Evolutionary conservation across 1,140 invertebrate species (phyloP), one percentile per base, ranked within the genome.

Genomic region (Philotrypesis tridentata): DNA sequence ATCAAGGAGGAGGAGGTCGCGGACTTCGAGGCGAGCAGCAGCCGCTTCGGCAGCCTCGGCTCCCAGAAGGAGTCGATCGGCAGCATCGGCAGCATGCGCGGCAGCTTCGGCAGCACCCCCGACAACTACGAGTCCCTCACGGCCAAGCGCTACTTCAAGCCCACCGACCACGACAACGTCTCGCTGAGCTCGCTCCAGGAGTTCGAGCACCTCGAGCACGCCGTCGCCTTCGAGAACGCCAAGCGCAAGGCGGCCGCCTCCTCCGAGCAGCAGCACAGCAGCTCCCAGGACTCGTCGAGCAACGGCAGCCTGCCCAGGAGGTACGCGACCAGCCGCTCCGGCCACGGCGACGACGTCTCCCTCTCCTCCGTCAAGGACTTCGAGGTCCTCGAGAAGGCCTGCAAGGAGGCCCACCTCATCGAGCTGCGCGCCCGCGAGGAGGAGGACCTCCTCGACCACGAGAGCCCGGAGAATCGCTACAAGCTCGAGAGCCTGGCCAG

Each of bases 291-390:
- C 0, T 92, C 94, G 0, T 92, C 90, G 25, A 94, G 93, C 82
- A 96, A 96, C 87, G 95, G 95, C 12, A 96, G 95, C 84, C 93
- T 96, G 84, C 94, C 95, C 27, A 93, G 93, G 80, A 92, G 95
- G 85, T 91, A 93, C 70, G 86, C 92, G 78, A 89, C 94, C 43
- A 94, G 94, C 84, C 93, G 94, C 86, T 95, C 94, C 85, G 93
- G 93, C 7, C 96, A 96, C 87, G 96, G 96, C 27, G 97, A 98
- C 91, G 96, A 98, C 89, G 93, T 97, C 23, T 98, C 97, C 1
- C 90, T 98, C n/a, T 97, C 96, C 7, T 99, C 97, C 25, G 91
- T 98, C 4, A 97, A 97, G 88, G 98, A 99, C 90, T 99, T 99
- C 90, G 98, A 99, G 93, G 95, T 96, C 0, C 90, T 99, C 0